phyloP scores from a whole-genome alignment of 2,797 vertebrate genomes.

The Silurus aristotelis region DNA sequence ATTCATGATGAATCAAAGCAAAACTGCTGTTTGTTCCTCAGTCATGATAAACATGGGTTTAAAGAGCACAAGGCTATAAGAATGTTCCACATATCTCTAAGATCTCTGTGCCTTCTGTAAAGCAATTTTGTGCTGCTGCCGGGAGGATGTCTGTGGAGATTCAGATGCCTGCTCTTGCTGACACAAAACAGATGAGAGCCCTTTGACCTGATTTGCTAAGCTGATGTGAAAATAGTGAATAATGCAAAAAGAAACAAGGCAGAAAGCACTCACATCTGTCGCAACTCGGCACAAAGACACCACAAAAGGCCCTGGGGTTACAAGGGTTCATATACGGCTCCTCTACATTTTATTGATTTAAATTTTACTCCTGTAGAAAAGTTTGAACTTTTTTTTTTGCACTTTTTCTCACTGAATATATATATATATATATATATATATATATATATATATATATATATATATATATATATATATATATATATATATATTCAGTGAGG shows the following conservation, averaged over 20 bases:
- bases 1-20: background rate
- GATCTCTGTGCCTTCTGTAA: background rate
- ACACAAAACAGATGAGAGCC: conserved; percentile 45
- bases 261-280: conserved; percentile 33
- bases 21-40: background rate
- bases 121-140: background rate
- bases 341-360: background rate
- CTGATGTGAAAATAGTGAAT: conserved; percentile 48
- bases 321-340: conserved; percentile 44
- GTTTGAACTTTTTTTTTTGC: no score
- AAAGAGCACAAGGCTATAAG: conserved; percentile 1
- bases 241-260: conserved; percentile 28
- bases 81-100: background rate
- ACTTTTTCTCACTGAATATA: background rate
- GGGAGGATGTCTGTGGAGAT: conserved; percentile 29
- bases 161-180: conserved; percentile 36
- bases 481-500: no score
- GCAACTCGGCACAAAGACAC: conserved; percentile 44
- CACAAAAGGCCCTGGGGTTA: conserved; percentile 32
- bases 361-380: background rate
- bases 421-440: no score
- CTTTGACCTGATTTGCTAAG: conserved; percentile 50
- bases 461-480: no score
- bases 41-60: background rate
- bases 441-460: no score